Percentiles rank a stretch among this genome's conserved stretches.
phyloP scores from a whole-genome alignment of 2,888 invertebrate genomes.

The Caradrina kadenii region DNA sequence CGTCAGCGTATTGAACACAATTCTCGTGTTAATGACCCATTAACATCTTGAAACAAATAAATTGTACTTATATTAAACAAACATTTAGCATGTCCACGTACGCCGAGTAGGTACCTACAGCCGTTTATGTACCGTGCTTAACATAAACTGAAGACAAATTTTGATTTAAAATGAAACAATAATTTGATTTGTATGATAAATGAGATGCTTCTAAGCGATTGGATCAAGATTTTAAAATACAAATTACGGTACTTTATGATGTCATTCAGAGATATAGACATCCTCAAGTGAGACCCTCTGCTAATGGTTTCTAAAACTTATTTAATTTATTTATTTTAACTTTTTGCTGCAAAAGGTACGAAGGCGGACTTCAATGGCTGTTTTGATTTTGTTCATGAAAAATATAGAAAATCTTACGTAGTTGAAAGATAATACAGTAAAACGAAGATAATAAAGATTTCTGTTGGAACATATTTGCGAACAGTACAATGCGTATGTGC shows the following conservation, averaged over 20 bases:
- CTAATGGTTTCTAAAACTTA: no score
- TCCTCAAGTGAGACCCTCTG: not conserved
- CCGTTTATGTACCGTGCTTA: no score
- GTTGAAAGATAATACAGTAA: not conserved
- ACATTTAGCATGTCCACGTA: no score
- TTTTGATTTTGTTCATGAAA: not conserved
- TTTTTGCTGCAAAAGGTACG: no score
- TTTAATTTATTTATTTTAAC: not conserved
- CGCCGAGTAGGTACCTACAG: no score
- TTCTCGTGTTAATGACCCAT: not conserved
- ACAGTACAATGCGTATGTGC: constrained; percentile 10
- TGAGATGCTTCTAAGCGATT: not conserved
- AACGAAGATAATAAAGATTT: not conserved
- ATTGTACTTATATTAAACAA: no score
- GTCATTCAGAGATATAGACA: not conserved
- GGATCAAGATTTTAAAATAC: not conserved
- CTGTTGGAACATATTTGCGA: constrained; percentile 6
- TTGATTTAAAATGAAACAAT: no score
- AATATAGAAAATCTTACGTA: not conserved
- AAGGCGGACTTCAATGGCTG: no score
- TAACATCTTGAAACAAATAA: not conserved
- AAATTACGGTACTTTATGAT: not conserved
- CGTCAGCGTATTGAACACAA: not conserved
- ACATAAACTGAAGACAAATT: no score
- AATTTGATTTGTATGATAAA: no score